phyloP scores from a whole-genome alignment of 2,113 vertebrate genomes.

The Noturus placidus region DNA sequence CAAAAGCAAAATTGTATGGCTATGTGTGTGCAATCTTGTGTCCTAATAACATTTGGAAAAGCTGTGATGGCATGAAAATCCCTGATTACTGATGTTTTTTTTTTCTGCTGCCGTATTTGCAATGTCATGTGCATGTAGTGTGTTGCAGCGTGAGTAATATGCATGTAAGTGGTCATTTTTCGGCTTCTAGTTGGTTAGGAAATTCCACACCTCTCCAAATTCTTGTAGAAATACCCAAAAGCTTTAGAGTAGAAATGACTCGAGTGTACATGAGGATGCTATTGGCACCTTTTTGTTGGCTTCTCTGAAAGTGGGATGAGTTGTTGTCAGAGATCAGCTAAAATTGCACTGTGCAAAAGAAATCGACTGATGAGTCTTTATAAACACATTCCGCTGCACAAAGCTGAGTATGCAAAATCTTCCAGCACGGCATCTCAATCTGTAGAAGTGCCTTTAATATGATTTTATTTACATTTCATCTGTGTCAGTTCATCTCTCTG shows the following conservation, averaged over 20 bases:
- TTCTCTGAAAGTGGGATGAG: neutral
- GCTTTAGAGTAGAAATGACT: neutral
- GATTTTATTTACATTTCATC: slow-evolving; percentile 4
- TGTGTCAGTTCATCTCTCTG: neutral
- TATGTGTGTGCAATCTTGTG: neutral
- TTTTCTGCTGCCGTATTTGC: neutral
- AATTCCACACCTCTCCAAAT: neutral
- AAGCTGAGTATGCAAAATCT: slow-evolving; percentile 1
- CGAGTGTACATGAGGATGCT: neutral
- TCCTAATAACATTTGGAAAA: neutral
- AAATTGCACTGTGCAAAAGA: neutral
- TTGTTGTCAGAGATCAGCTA: neutral
- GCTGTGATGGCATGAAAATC: neutral
- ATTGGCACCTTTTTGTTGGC: neutral
- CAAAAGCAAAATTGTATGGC: neutral
- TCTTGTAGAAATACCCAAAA: neutral
- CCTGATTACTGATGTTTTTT: neutral
- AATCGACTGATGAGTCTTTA: neutral
- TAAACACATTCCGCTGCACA: neutral
- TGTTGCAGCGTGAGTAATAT: neutral
- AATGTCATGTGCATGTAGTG: neutral
- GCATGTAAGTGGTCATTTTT: neutral
- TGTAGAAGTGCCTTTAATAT: neutral
- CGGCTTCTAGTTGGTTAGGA: neutral
- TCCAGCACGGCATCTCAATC: too few relatives aligned